Evolutionary conservation across 2,888 invertebrate genomes (phyloP), one percentile per base, ranked within the genome.

Genomic region (Agrochola circellaris): DNA sequence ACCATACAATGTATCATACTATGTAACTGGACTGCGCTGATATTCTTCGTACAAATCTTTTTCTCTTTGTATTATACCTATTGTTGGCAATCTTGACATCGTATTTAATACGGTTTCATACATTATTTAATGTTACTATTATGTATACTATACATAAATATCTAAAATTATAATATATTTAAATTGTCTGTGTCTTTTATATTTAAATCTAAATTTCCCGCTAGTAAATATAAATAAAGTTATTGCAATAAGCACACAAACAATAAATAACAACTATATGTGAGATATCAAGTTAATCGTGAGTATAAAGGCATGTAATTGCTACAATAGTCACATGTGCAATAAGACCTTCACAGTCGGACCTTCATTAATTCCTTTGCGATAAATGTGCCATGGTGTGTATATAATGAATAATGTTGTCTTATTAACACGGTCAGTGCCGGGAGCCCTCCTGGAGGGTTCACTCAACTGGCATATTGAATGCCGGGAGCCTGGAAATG

Each of bases 31-130:
- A 94, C 92, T 94, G 91, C 89, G 90, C 93, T 92, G 90, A 93
- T 94, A 93, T 93, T 93, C 94, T 94, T 94, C 94, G 95, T 95
- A 95, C 95, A 95, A 95, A 95, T 93, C 90, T 93, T 90, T 91
- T 90, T 93, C 92, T 92, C 90, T 93, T 89, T 93, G 90, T 93
- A 92, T 89, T 89, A 89, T 90, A n/a, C n/a, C n/a, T n/a, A 93
- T 92, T 93, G 93, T 94, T 93, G 91, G 92, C 90, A 90, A 90
- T 92, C 90, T 93, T 92, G 90, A 82, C 82, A 93, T 92, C 93
- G 94, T 93, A 94, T 95, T 81, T 91, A 90, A 94, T 95, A 90
- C 94, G 94, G 87, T 91, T 88, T 85, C 86, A 89, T 91, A 88
- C 86, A 90, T 91, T 90, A 86, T 87, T 77, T 91, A 89, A 92